Evolutionary conservation across 2,888 invertebrate genomes (phyloP).

Genomic region (Apamea sordens): DNA sequence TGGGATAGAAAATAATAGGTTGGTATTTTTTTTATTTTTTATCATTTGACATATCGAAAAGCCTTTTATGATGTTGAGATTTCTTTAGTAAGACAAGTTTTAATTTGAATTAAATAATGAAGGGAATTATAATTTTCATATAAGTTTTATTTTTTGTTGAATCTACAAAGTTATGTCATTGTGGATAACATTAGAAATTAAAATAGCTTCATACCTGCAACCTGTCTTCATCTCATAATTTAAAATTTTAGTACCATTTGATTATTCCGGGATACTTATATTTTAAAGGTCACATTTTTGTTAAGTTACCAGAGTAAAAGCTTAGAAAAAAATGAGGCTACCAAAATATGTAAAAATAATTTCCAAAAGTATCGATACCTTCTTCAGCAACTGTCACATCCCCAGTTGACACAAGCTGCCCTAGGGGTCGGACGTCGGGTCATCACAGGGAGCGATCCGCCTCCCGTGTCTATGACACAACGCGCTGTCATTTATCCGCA

Average conservation of each 20-base stretch:
- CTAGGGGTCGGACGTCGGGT: conserved; percentile 82
- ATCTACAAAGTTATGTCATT: background rate
- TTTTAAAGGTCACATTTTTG: background rate
- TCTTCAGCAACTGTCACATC: conserved; percentile 49
- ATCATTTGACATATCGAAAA: background rate
- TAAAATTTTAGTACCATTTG: background rate
- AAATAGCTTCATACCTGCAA: background rate
- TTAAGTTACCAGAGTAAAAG: background rate
- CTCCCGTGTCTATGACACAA: conserved; percentile 81
- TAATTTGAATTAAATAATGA: background rate
- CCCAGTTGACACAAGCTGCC: conserved; percentile 69
- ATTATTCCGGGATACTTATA: background rate
- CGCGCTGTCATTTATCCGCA: conserved; percentile 76
- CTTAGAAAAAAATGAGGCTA: background rate
- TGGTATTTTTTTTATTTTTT: background rate
- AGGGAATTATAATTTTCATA: background rate
- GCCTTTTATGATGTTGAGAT: background rate
- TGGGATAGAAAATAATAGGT: background rate
- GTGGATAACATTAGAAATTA: background rate
- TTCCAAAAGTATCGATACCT: conserved; percentile 16
- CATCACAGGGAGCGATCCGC: conserved; percentile 81
- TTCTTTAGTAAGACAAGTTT: background rate
- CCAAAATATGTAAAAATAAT: background rate
- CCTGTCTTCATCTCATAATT: no score
- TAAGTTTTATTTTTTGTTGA: background rate